Base-by-base conservation (phyloP, 1,140 invertebrate species). In the Mylabris phalerata region DNA sequence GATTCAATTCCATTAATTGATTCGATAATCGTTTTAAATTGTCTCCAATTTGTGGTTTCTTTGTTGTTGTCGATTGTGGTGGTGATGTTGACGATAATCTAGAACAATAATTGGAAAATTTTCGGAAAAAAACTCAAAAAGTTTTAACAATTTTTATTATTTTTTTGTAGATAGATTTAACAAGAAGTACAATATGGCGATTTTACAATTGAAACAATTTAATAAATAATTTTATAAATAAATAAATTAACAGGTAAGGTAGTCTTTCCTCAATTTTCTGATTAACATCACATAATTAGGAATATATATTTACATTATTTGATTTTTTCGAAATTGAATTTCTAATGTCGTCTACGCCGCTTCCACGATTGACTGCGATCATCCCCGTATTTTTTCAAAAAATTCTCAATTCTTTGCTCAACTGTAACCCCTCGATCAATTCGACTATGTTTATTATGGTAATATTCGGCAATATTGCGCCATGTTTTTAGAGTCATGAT, bases 1-100 rank as follows among this genome's bases (percentile, higher is more conserved):
- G 75, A 19, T 72, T 71, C 54, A 72, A 71, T 13, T 78, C 74
- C 26, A 80, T 64, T 13, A 81, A 62, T 66, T 82, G 80, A 60
- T 75, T 79, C 1, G 78, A 74, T 13, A 82, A 76, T 59, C 77
- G 75, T 71, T 82, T 78, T n/a, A 80, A 74, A 1, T 79, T 78
- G 43, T 82, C 79, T 54, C 58, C 60, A 40, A 64, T 55, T 51
- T 45, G 45, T 6, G 52, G 54, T 19, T 55, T 19, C 7, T 7
- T 32, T 32, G 32, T 32, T 32, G 32, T 32, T 32, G 32, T 32
- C 7, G 32, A 5, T 32, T 1, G 4, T 32, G 32, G 4, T 3
- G 32, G 4, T 32, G 2, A 5, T 3, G 32, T 32, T 4, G 32
- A 32, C 32, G 32, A 7, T 32, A 32, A 32, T 32, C 32, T 32